These are phyloP conservation scores for Zaprionus davidi DNA, from an alignment of 1,140 invertebrate genomes.

Conservation along the genomic window DNA sequence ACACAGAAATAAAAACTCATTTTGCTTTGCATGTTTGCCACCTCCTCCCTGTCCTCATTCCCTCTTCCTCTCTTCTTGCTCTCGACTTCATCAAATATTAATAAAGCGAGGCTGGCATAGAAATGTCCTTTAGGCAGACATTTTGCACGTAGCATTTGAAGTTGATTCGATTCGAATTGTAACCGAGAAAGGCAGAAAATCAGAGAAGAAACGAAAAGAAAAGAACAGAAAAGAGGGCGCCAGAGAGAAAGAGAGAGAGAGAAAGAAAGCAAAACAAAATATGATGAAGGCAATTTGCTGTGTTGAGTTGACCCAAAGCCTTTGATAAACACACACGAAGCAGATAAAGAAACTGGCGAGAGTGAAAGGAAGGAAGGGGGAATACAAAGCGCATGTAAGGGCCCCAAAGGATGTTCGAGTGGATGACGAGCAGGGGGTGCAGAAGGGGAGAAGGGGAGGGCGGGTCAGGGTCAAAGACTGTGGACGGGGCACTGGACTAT, in stretches of 20 bases:
- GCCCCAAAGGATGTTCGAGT: background rate
- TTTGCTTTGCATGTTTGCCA: conserved; percentile 21
- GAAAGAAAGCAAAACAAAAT: conserved; percentile 55
- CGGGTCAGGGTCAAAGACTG: conserved; percentile 15
- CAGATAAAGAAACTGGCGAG: background rate
- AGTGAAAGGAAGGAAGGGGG: background rate
- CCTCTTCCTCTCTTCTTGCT: background rate
- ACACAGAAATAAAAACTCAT: conserved; percentile 17
- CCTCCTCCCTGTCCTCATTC: background rate
- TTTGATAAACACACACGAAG: conserved; percentile 58
- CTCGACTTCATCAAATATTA: conserved; percentile 43
- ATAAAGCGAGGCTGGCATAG: conserved; percentile 48
- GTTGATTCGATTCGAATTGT: conserved; percentile 37
- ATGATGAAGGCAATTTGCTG: conserved; percentile 78
- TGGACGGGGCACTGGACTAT: conserved; percentile 4
- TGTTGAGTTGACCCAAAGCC: conserved; percentile 58
- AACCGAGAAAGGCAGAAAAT: conserved; percentile 27
- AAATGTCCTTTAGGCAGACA: conserved; percentile 43
- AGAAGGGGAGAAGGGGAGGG: background rate
- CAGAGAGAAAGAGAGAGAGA: background rate
- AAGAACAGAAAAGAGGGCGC: background rate
- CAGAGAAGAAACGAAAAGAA: conserved; percentile 10
- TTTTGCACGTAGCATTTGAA: conserved; percentile 42
- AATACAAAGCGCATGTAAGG: conserved; percentile 29
- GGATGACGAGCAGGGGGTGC: background rate